Evolutionary conservation across 2,888 invertebrate genomes (phyloP).

Genomic region (Aricia artaxerxes): DNA sequence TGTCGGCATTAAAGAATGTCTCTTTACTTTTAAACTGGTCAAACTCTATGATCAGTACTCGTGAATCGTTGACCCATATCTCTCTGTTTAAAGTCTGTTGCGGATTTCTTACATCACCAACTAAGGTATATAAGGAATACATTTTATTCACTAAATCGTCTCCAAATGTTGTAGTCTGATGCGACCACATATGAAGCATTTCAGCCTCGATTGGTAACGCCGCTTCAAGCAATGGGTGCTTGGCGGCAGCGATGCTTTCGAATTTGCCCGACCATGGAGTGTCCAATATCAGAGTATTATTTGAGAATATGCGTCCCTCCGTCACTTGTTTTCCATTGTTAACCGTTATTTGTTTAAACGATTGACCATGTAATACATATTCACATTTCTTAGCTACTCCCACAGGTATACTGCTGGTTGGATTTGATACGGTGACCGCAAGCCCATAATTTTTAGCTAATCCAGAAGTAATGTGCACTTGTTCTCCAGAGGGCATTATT

Average conservation of each 20-base stretch:
- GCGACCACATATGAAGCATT: constrained; percentile 94
- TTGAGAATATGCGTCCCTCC: constrained; percentile 87
- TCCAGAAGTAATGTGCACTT: constrained; percentile 88
- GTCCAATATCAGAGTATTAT: constrained; percentile 88
- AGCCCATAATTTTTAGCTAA: constrained; percentile 88
- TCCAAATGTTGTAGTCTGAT: constrained; percentile 88
- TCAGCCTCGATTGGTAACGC: constrained; percentile 93
- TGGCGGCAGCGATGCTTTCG: constrained; percentile 88
- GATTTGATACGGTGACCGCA: constrained; percentile 85
- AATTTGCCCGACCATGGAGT: constrained; percentile 88
- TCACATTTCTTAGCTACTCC: constrained; percentile 80
- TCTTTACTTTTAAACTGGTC: constrained; percentile 95
- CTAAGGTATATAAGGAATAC: constrained; percentile 90
- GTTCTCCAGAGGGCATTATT: constrained; percentile 95
- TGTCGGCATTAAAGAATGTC: constrained; percentile 92
- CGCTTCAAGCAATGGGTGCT: constrained; percentile 91
- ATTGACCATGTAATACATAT: constrained; percentile 82
- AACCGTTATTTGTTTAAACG: constrained; percentile 84
- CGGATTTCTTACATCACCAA: constrained; percentile 91
- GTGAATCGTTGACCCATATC: constrained; percentile 94
- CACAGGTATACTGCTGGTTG: constrained; percentile 76
- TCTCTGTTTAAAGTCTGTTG: constrained; percentile 91
- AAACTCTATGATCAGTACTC: constrained; percentile 94
- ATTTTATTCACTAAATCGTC: constrained; percentile 87
- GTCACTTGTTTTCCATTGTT: constrained; percentile 86